A percentile compares a stretch with the other conserved stretches of the same genome.
phyloP scores from a whole-genome alignment of 2,888 invertebrate species.

The Ichneumoninae sp. region DNA sequence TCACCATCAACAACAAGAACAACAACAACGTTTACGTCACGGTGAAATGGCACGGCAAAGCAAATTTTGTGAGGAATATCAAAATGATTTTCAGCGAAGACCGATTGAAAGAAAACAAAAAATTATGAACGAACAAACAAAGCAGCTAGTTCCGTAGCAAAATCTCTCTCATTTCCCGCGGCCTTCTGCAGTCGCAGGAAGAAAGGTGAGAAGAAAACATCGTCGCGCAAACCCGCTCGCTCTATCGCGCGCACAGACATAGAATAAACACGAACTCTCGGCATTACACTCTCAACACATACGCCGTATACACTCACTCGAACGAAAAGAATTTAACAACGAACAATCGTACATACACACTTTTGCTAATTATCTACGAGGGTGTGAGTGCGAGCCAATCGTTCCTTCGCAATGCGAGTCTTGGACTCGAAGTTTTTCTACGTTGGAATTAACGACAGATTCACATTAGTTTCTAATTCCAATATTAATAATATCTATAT shows the following conservation, averaged over 20 bases:
- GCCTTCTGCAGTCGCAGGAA: background rate
- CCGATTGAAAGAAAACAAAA: background rate
- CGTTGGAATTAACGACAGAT: background rate
- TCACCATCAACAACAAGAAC: constrained; percentile 35
- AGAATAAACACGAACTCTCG: constrained; percentile 18
- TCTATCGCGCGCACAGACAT: constrained; percentile 5
- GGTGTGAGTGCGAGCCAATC: background rate
- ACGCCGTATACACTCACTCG: constrained; percentile 13
- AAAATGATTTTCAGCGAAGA: constrained; percentile 18
- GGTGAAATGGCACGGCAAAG: constrained; percentile 51
- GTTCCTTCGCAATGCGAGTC: constrained; percentile 27
- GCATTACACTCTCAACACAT: constrained; percentile 25
- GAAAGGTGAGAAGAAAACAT: constrained; percentile 1
- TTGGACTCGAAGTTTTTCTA: background rate
- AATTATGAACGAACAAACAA: constrained; percentile 28
- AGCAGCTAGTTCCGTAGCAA: background rate
- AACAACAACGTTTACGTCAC: constrained; percentile 35
- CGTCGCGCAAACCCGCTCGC: constrained; percentile 33
- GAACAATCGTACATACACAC: constrained; percentile 40
- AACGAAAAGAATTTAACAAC: constrained; percentile 46
- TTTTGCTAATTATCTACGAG: constrained; percentile 47
- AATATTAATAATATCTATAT: background rate
- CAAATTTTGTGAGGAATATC: constrained; percentile 22
- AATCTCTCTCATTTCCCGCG: constrained; percentile 8
- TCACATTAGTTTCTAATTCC: constrained; percentile 1